Percentiles rank a stretch among this genome's conserved stretches.
Evolutionary conservation across 2,888 invertebrate genomes (phyloP).

Genomic region (Lasioglossum pauxillum): DNA sequence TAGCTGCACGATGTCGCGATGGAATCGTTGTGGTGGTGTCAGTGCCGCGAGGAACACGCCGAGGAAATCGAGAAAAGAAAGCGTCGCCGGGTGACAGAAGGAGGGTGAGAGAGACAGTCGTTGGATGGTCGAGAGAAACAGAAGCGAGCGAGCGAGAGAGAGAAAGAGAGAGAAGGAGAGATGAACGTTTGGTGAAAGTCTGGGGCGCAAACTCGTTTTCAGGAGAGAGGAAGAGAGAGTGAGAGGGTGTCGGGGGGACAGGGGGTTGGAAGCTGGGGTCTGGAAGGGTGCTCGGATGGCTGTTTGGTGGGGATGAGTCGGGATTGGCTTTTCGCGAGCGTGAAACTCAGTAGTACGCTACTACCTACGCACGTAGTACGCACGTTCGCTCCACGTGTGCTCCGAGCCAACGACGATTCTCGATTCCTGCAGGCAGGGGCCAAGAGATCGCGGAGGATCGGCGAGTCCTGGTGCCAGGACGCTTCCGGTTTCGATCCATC

Average conservation of each 20-base stretch:
- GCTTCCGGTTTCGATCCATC: not conserved
- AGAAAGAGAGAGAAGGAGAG: not conserved
- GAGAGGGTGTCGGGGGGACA: constrained; percentile 1
- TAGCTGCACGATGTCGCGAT: not conserved
- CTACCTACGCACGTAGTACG: constrained; percentile 86
- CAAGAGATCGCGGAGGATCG: constrained; percentile 82
- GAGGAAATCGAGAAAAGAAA: not conserved
- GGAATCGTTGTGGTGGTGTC: not conserved
- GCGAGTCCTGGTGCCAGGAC: constrained; percentile 78
- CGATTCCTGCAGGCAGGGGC: constrained; percentile 84
- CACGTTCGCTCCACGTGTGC: constrained; percentile 84
- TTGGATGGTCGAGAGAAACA: not conserved
- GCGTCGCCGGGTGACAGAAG: not conserved
- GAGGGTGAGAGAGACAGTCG: not conserved
- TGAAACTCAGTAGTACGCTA: constrained; percentile 84
- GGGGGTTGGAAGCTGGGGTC: constrained; percentile 42
- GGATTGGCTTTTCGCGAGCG: constrained; percentile 72
- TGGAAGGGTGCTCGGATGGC: constrained; percentile 52
- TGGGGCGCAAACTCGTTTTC: constrained; percentile 75
- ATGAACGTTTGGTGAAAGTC: constrained; percentile 27
- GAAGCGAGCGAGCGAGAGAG: not conserved
- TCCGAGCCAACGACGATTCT: constrained; percentile 72
- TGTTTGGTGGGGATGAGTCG: constrained; percentile 55
- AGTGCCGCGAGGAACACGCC: not conserved
- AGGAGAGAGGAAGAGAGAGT: constrained; percentile 58